Evolutionary conservation across 2,113 vertebrate species (phyloP), one percentile per base, ranked within the genome.

Genomic region (Lontra canadensis): DNA sequence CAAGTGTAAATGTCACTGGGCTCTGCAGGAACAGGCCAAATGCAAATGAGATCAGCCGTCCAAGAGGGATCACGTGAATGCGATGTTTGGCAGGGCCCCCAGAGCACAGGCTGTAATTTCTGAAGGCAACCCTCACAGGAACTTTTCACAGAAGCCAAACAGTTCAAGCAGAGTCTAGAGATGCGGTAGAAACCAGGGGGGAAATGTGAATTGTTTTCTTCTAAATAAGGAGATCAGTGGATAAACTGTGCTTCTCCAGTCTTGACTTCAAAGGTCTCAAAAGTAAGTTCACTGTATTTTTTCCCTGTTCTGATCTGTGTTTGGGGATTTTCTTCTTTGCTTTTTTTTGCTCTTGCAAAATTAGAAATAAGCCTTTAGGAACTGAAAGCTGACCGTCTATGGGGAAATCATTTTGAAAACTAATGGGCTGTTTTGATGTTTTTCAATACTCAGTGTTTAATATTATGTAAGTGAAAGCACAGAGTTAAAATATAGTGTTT

Each of bases 221-320:
- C 55, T 86, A 42, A 86, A 14, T 17, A 84, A 57, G 83, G 44
- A 73, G 65, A 25, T 10, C 89, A 34, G 84, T 79, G 78, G 49
- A 78, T 34, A 52, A 61, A 49, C 12, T 44, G 78, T 69, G 26
- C 49, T 86, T 90, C 81, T 90, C 81, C 67, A 74, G 29, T 52
- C 11, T 36, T 20, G 23, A 36, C 47, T 76, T 82, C 81, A 31
- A 14, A 31, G 39, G 59, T 90, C 74, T 80, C 36, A n/a, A 80
- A 81, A 31, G 90, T 97, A 95, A 95, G 94, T 93, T 73, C 31
- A 36, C 44, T 71, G 17, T 52, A 8, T 71, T 88, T 93, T 95
- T 84, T 90, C 80, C 65, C 23, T 71, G 49, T 42, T 73, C 18
- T 76, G 18, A 36, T 67, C 31, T 26, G 20, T 13, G 5, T 92